Evolutionary conservation across 2,888 invertebrate genomes (phyloP).

Genomic region (Cataglyphis livida): DNA sequence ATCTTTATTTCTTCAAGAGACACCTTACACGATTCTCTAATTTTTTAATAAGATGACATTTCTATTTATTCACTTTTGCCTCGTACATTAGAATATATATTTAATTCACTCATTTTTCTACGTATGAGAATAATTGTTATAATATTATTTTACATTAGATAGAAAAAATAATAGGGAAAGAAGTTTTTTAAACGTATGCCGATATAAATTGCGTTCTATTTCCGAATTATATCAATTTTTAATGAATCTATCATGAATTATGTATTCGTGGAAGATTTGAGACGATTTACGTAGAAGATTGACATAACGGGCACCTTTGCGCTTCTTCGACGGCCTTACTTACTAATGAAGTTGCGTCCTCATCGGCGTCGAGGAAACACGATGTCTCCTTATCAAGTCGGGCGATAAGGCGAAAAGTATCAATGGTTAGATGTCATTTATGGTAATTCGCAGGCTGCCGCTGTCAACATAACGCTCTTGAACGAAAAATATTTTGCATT

Average conservation of each 20-base stretch:
- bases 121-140: background rate
- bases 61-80: background rate
- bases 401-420: conserved; percentile 57
- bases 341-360: conserved; percentile 36
- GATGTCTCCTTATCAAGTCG: conserved; percentile 38
- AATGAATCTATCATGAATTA: conserved; percentile 25
- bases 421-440: conserved; percentile 58
- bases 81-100: background rate
- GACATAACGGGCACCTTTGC: conserved; percentile 38
- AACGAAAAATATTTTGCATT: conserved; percentile 12
- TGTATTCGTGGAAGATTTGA: conserved; percentile 37
- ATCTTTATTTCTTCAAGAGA: background rate
- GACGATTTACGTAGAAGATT: conserved; percentile 42
- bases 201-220: background rate
- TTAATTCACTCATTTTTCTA: background rate
- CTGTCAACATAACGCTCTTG: conserved; percentile 2
- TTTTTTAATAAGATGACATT: background rate
- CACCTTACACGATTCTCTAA: background rate
- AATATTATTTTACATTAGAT: background rate
- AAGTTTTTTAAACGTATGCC: background rate
- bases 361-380: conserved; percentile 45
- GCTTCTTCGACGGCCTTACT: conserved; percentile 51
- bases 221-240: conserved; percentile 20
- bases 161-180: background rate
- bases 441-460: conserved; percentile 39